Percentiles rank a stretch among this genome's conserved stretches.
Evolutionary conservation across 1,140 invertebrate genomes (phyloP).

Genomic region (Forficula auricularia): DNA sequence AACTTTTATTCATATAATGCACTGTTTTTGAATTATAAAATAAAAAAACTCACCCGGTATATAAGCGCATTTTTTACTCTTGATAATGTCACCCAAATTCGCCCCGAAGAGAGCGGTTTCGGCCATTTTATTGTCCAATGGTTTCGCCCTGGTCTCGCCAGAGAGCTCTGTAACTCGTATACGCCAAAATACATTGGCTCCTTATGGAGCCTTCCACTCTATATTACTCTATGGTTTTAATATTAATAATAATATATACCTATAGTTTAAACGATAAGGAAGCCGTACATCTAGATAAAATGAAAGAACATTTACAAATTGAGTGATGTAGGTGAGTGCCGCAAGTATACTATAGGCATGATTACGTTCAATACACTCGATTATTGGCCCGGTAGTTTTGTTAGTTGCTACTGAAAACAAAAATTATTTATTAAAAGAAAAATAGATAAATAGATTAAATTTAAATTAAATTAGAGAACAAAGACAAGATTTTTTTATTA

Average conservation of each 20-base stretch:
- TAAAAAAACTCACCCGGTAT: too few relatives aligned
- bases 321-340: slow-evolving; percentile 61
- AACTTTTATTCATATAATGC: too few relatives aligned
- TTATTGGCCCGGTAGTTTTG: slow-evolving; percentile 40
- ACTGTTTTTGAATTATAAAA: too few relatives aligned
- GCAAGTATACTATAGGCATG: slow-evolving; percentile 55
- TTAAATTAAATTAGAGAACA: not conserved
- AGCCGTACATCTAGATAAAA: slow-evolving; percentile 57
- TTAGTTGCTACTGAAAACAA: slow-evolving; percentile 38
- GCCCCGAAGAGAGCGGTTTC: too few relatives aligned
- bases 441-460: not conserved
- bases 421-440: too few relatives aligned
- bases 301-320: slow-evolving; percentile 60
- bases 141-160: too few relatives aligned
- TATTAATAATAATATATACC: slow-evolving; percentile 27
- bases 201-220: too few relatives aligned
- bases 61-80: too few relatives aligned
- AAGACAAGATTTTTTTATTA: not conserved
- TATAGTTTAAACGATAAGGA: slow-evolving; percentile 56
- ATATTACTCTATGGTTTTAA: not conserved
- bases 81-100: too few relatives aligned
- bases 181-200: too few relatives aligned
- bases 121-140: too few relatives aligned
- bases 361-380: slow-evolving; percentile 36
- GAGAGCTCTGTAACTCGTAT: too few relatives aligned